These are phyloP conservation scores for Amblyraja radiata DNA, from an alignment of 2,797 vertebrate species.

Conservation along the genomic window DNA sequence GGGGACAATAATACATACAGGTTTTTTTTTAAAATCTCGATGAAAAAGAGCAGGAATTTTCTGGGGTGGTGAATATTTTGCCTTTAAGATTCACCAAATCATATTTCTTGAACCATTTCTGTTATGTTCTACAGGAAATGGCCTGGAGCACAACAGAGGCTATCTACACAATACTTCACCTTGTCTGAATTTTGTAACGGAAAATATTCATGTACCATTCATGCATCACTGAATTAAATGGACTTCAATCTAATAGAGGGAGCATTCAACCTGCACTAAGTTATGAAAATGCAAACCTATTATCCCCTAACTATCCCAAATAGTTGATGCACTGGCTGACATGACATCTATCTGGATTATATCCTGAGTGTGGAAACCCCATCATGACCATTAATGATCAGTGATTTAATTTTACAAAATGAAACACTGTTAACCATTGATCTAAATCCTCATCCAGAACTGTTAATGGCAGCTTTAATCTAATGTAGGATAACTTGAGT, in stretches of 20 bases:
- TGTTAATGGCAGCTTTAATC: neutral
- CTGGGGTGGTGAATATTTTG: neutral
- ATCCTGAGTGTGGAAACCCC: neutral
- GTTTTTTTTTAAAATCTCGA: neutral
- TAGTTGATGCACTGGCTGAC: neutral
- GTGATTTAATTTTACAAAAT: neutral
- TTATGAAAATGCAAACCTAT: neutral
- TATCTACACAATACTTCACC: neutral
- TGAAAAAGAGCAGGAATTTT: neutral
- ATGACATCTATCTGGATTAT: neutral
- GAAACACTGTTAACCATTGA: neutral
- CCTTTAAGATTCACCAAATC: neutral
- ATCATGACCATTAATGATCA: neutral
- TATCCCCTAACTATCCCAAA: neutral
- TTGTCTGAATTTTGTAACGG: neutral
- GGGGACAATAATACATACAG: too few relatives aligned
- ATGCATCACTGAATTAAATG: neutral
- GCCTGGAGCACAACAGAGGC: neutral
- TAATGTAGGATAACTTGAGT: neutral
- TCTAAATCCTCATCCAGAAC: neutral
- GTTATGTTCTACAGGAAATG: neutral
- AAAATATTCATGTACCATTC: neutral
- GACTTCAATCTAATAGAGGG: neutral
- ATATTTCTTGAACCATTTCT: neutral
- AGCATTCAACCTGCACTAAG: neutral